Evolutionary conservation across 1,140 invertebrate genomes (phyloP).

Genomic region (Drosophila pseudoananassae): DNA sequence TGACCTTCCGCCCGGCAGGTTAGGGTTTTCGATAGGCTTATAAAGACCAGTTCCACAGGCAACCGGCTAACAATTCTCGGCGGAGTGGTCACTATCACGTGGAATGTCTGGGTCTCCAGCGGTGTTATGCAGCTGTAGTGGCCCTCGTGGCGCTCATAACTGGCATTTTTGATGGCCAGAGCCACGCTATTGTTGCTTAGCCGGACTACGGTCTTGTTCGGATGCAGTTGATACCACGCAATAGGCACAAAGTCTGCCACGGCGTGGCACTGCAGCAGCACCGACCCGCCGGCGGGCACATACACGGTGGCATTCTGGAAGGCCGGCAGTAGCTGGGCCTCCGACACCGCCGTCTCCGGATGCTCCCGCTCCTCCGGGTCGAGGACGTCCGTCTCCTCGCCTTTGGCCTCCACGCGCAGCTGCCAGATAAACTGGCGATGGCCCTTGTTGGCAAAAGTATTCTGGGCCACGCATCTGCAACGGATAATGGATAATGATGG

Average conservation of each 20-base stretch:
- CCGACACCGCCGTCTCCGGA: constrained; percentile 14
- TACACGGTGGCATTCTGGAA: constrained; percentile 74
- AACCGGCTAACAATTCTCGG: constrained; percentile 59
- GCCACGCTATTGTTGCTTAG: constrained; percentile 73
- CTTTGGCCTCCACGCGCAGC: constrained; percentile 56
- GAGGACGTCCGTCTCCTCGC: constrained; percentile 1
- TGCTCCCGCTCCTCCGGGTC: constrained; percentile 16
- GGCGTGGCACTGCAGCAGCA: constrained; percentile 64
- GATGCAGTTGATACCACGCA: constrained; percentile 67
- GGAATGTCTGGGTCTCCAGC: constrained; percentile 66
- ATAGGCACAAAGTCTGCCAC: constrained; percentile 65
- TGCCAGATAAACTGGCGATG: constrained; percentile 74
- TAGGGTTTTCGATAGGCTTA: constrained; percentile 64
- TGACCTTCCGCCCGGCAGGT: constrained; percentile 71
- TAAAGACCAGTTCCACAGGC: constrained; percentile 62
- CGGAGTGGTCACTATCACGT: constrained; percentile 72
- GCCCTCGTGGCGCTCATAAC: constrained; percentile 57
- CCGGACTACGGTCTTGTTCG: constrained; percentile 38
- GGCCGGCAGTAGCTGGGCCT: constrained; percentile 62
- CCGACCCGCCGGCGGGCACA: constrained; percentile 57
- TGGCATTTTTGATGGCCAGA: constrained; percentile 56
- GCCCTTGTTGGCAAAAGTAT: constrained; percentile 56
- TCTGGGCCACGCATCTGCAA: constrained; percentile 79
- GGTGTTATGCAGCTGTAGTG: constrained; percentile 69
- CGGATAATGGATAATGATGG: constrained; percentile 40